Evolutionary conservation across 2,113 vertebrate species (phyloP).

Genomic region (Nicator chloris): DNA sequence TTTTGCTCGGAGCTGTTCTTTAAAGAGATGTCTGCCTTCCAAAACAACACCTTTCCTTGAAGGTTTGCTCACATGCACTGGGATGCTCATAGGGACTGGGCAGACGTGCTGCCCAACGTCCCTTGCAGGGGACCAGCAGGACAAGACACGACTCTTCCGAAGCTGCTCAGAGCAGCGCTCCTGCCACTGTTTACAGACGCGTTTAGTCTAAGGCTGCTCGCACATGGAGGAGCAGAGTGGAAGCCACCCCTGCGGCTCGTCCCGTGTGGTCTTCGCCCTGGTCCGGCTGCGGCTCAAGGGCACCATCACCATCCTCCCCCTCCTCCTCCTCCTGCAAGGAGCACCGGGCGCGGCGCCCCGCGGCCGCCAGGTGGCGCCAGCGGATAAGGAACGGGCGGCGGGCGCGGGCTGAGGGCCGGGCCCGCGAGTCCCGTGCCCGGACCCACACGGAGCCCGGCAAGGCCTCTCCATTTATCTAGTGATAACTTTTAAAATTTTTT

Average conservation of each 20-base stretch:
- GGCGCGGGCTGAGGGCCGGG: too few species aligned
- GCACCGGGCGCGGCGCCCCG: not conserved
- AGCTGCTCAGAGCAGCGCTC: fast-evolving
- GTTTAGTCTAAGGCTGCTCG: not conserved
- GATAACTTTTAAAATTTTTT: not conserved
- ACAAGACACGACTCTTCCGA: fast-evolving
- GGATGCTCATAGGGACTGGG: not conserved
- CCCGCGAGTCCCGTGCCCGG: fast-evolving
- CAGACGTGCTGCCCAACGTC: fast-evolving
- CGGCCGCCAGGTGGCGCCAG: conserved; percentile 32
- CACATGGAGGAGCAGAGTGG: fast-evolving
- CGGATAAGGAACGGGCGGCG: conserved; percentile 19
- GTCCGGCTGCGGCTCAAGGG: not conserved
- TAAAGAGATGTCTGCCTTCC: not conserved
- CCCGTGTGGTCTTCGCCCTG: not conserved
- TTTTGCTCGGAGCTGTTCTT: not conserved
- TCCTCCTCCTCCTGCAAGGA: not conserved
- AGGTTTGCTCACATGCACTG: not conserved
- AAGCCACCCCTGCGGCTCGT: too few species aligned
- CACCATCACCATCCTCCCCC: not conserved
- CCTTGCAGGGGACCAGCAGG: not conserved
- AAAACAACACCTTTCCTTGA: not conserved
- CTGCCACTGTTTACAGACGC: fast-evolving
- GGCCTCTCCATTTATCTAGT: too few species aligned
- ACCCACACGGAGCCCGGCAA: fast-evolving